phyloP scores from a whole-genome alignment of 1,140 invertebrate species.

The Caenorhabditis tropicalis region DNA sequence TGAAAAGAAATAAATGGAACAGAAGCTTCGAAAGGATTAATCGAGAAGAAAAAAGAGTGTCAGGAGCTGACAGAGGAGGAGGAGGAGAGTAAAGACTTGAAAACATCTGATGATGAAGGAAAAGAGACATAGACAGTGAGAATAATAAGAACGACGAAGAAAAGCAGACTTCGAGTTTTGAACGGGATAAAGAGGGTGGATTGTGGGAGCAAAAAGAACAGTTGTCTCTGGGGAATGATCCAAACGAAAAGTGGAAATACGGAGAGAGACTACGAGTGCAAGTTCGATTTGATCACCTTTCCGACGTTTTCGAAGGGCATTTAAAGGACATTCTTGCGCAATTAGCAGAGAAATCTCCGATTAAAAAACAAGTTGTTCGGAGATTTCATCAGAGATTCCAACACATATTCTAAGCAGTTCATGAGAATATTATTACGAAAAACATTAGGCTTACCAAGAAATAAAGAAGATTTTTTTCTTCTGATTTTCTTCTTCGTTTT shows the following conservation, averaged over 20 bases:
- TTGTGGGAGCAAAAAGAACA: slow-evolving; percentile 6
- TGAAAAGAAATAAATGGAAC: not conserved
- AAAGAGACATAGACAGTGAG: not conserved
- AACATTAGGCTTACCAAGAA: too few species aligned
- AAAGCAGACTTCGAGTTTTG: slow-evolving; percentile 13
- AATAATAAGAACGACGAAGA: not conserved
- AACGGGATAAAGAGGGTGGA: not conserved
- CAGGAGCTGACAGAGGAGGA: not conserved
- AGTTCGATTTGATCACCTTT: not conserved
- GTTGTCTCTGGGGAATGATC: slow-evolving; percentile 29
- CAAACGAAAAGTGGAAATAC: slow-evolving; percentile 45
- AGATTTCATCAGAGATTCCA: not conserved
- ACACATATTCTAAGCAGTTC: not conserved
- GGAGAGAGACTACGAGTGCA: slow-evolving; percentile 36
- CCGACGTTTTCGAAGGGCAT: not conserved
- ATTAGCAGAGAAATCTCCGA: not conserved
- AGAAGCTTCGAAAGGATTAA: slow-evolving; percentile 21
- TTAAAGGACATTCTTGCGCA: not conserved
- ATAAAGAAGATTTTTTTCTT: too few species aligned
- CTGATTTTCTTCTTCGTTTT: too few species aligned
- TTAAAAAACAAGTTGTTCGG: not conserved
- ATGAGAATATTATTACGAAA: not conserved
- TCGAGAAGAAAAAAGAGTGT: slow-evolving; percentile 21
- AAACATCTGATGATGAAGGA: slow-evolving; percentile 20
- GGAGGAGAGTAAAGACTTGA: not conserved